Evolutionary conservation across 2,888 invertebrate genomes (phyloP).

Genomic region (Atrina japonica): DNA sequence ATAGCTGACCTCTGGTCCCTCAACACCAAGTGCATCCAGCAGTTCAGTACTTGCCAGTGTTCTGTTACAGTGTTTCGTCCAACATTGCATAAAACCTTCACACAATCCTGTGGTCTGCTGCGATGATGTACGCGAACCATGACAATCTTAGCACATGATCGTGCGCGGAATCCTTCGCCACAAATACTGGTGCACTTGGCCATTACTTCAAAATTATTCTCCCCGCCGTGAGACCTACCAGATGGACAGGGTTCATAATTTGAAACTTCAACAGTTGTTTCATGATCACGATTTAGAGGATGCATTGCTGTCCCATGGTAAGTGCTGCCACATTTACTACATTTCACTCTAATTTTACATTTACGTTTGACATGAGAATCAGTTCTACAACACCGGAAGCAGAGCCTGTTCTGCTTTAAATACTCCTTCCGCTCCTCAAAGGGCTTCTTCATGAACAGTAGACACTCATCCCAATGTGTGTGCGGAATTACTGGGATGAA

Average conservation of each 20-base stretch:
- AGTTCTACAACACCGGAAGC: constrained; percentile 1
- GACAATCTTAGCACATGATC: constrained; percentile 14
- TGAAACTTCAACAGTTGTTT: no score
- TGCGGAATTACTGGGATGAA: no score
- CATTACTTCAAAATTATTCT: not conserved
- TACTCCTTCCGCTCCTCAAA: not conserved
- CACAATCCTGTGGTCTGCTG: not conserved
- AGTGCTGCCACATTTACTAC: not conserved
- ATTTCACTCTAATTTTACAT: constrained; percentile 7
- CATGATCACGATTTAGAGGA: not conserved
- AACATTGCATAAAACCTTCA: constrained; percentile 10
- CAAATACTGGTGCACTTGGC: constrained; percentile 9
- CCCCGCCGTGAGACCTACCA: no score
- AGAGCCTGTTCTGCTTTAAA: not conserved
- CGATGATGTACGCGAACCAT: not conserved
- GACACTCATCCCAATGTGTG: constrained; percentile 2
- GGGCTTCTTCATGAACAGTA: constrained; percentile 2
- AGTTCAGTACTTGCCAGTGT: constrained; percentile 6
- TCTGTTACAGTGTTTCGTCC: constrained; percentile 19
- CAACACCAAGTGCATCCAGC: constrained; percentile 6
- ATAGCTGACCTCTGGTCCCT: constrained; percentile 3
- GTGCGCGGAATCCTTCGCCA: constrained; percentile 8
- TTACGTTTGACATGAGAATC: constrained; percentile 3
- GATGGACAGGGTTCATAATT: no score
- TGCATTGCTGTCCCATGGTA: constrained; percentile 8